Percentiles rank a stretch among this genome's conserved stretches.
These are phyloP conservation scores for Pleuronectes platessa DNA, from an alignment of 2,113 vertebrate species.

Conservation along the genomic window DNA sequence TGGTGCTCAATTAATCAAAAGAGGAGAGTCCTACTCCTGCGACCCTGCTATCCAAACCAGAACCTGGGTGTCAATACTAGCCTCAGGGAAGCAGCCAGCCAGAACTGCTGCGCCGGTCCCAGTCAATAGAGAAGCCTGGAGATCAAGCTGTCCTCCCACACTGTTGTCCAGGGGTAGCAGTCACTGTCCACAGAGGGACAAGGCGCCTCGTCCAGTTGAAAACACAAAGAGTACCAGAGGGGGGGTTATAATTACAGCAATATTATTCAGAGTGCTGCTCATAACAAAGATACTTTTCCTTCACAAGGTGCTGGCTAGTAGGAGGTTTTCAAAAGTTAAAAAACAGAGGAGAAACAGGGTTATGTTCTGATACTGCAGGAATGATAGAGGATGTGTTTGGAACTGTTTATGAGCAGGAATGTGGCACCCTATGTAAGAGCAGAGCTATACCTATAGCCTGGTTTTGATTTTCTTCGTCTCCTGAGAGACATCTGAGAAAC, in stretches of 20 bases:
- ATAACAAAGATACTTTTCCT: background rate
- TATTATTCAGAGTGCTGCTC: background rate
- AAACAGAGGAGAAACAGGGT: background rate
- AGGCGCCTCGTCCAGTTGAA: background rate
- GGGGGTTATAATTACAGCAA: background rate
- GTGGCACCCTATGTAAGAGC: background rate
- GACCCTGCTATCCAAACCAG: conserved; percentile 76
- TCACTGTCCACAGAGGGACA: conserved; percentile 51
- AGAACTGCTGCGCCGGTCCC: conserved; percentile 70
- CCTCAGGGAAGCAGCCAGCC: conserved; percentile 77
- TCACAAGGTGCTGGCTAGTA: too few species aligned
- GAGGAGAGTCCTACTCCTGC: conserved; percentile 60
- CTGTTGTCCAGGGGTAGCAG: conserved; percentile 46
- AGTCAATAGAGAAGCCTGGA: conserved; percentile 77
- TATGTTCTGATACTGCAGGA: background rate
- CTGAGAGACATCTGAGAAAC: too few species aligned
- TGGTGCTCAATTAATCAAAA: conserved; percentile 79
- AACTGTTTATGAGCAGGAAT: background rate
- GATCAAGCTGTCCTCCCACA: conserved; percentile 76
- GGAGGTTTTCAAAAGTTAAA: too few species aligned
- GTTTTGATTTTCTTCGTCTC: too few species aligned
- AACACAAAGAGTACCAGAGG: background rate
- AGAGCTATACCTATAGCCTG: background rate
- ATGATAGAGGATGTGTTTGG: background rate
- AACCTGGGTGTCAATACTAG: conserved; percentile 76